Evolutionary conservation across 1,140 invertebrate species (phyloP), one percentile per base, ranked within the genome.

Genomic region (Drosophila grimshawi): DNA sequence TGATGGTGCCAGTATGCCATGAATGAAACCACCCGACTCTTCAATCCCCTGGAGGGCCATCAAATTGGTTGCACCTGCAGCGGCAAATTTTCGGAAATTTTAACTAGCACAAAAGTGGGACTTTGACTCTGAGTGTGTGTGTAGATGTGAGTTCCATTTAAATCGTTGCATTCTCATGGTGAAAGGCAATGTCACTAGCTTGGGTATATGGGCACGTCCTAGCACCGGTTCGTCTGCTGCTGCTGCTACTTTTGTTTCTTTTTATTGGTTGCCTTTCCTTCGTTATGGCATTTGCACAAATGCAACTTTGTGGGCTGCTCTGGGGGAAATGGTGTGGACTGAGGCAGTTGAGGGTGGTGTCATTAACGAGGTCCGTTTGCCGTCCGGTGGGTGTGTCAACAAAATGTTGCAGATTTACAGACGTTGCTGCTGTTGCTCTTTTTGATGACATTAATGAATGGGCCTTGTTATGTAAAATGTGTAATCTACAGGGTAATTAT

Each of bases 381-480:
- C 27, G 48, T 52, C 53, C 72, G 43, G 29, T 69, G 78, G 71
- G 66, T 63, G 74, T 81, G 80, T 80, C 82, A 82, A 80, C 80
- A 83, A 76, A 85, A 76, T 83, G 80, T 85, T 83, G 76, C 80
- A 83, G 81, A 67, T 80, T 76, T 81, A 48, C 63, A 49, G 68
- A 69, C 60, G 67, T 76, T 81, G 78, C 60, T 52, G 49, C 68
- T 76, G 73, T 37, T 85, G 81, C 78, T 76, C 71, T 67, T 72
- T 82, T 80, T 83, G 63, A 85, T 85, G 80, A 65, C 80, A 83
- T 85, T 83, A 83, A 85, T 85, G 80, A 83, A 83, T 85, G 80
- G 77, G 81, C 72, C 81, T 80, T 80, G 80, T 85, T 81, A 61
- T 72, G 72, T 59, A 71, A 69, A 74, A 72, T 80, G 81, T 83